phyloP scores from a whole-genome alignment of 1,140 invertebrate species.

The Chironomus tepperi region DNA sequence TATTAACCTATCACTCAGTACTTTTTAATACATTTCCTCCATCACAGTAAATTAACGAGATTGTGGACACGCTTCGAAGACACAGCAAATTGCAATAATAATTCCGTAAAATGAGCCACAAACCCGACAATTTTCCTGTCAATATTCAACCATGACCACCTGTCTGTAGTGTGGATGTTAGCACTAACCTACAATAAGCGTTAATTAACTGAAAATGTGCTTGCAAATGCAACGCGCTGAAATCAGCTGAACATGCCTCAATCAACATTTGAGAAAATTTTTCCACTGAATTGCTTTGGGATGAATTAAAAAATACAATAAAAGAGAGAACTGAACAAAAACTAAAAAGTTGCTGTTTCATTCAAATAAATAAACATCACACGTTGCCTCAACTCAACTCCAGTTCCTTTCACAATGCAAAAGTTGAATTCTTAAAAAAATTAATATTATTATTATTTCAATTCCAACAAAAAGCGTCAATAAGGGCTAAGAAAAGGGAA shows the following conservation, averaged over 20 bases:
- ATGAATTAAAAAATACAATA: not conserved
- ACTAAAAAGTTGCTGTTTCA: not conserved
- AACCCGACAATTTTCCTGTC: not conserved
- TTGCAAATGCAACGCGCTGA: not conserved
- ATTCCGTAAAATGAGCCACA: not conserved
- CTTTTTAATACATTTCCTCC: no score
- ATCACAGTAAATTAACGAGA: no score
- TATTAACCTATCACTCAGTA: no score
- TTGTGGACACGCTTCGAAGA: no score
- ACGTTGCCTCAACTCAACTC: not conserved
- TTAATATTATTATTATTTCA: not conserved
- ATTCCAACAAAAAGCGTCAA: no score
- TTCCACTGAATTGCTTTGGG: not conserved
- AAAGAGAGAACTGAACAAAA: not conserved
- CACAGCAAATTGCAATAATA: no score
- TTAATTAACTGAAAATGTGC: conserved; percentile 1
- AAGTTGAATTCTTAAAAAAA: not conserved
- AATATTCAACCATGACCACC: conserved; percentile 1
- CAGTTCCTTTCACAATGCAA: conserved; percentile 13
- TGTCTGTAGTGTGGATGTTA: not conserved
- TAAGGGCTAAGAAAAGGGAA: not conserved
- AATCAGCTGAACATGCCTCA: conserved; percentile 8
- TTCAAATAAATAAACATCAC: conserved; percentile 21
- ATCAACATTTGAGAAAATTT: not conserved
- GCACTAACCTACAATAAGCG: not conserved